phyloP scores from a whole-genome alignment of 2,888 invertebrate species.

The Lochmaea crataegi region DNA sequence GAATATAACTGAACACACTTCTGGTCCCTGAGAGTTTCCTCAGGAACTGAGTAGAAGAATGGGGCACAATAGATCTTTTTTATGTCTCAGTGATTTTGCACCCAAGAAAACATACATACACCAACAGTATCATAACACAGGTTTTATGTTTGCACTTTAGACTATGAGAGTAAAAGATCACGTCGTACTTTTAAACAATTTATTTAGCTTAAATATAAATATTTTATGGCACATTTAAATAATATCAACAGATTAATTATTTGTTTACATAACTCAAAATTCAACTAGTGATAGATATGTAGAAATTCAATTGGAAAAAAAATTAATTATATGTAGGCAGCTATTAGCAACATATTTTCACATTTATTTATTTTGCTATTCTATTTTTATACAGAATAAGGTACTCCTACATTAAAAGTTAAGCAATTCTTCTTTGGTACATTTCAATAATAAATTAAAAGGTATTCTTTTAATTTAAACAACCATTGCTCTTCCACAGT shows the following conservation, averaged over 20 bases:
- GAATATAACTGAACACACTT: too few relatives aligned
- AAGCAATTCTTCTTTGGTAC: neutral
- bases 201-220: constrained; percentile 57
- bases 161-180: neutral
- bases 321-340: constrained; percentile 40
- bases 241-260: constrained; percentile 41
- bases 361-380: constrained; percentile 47
- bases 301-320: constrained; percentile 36
- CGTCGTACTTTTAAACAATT: constrained; percentile 48
- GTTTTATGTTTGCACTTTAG: neutral
- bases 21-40: too few relatives aligned
- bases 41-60: too few relatives aligned
- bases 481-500: too few relatives aligned
- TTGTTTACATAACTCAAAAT: constrained; percentile 29
- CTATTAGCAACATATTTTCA: constrained; percentile 52
- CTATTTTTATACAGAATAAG: constrained; percentile 42
- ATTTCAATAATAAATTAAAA: neutral
- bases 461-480: too few relatives aligned
- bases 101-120: too few relatives aligned
- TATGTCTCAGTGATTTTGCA: too few relatives aligned
- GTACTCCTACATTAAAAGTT: constrained; percentile 35
- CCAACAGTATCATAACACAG: too few relatives aligned
- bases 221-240: constrained; percentile 54
- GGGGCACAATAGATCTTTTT: too few relatives aligned
- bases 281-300: constrained; percentile 42